Evolutionary conservation across 2,113 vertebrate genomes (phyloP), one percentile per base, ranked within the genome.

Genomic region (Clupea harengus): DNA sequence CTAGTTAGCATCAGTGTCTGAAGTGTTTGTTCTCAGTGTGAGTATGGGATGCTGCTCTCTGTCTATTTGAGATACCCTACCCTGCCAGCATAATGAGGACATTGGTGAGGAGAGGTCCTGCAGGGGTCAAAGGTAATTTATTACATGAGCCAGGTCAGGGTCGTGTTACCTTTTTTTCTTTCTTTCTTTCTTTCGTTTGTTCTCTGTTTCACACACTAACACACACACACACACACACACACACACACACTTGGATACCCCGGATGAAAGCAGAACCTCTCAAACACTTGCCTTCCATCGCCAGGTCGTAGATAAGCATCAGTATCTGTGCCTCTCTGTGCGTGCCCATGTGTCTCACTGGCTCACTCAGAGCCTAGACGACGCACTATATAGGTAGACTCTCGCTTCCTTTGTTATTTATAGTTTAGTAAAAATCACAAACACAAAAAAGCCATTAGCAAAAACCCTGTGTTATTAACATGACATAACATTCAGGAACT

Each of bases 101-200:
- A 78, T 78, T 78, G 39, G 32, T 78, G 72, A 44, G 72, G 15
- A 15, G 72, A 15, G 9, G 9, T 39, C 28, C 2, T 15, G 28
- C 11, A 5, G 10, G 28, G 2, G 72, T 32, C 25, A 78, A 72
- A 32, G 28, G 10, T 39, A 28, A 78, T 78, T 11, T 11, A 44
- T 78, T 10, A 78, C 72, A 78, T 39, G 28, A 17, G 25, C 25
- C 25, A 39, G 32, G 72, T 78, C 72, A 78, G 72, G 72, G 28
- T 78, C 72, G 39, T 13, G 10, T 78, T 78, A 78, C 72, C 72
- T 78, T 39, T 75, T 22, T 64, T 64, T 64, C 57, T n/a, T 64
- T 64, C 57, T 64, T 64, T 64, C 60, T 64, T 64, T 64, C 67
- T 75, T 39, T 44, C 72, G 39, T 44, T 78, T 28, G 17, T 78